Evolutionary conservation across 2,888 invertebrate species (phyloP).

Genomic region (Lasiommata megera): DNA sequence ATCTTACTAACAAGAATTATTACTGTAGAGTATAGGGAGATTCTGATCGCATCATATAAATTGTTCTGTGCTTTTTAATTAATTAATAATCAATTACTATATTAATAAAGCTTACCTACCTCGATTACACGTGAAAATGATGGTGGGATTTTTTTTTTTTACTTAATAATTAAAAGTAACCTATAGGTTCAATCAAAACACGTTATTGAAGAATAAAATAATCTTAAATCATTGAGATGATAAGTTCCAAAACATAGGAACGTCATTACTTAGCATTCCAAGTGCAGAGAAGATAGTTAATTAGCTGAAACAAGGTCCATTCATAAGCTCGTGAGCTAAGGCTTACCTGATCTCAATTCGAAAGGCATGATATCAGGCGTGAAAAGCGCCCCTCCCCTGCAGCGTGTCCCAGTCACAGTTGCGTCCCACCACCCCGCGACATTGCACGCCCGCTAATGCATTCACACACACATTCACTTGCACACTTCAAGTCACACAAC

Average conservation of each 20-base stretch:
- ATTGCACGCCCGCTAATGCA: conserved; percentile 60
- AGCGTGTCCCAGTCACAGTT: conserved; percentile 57
- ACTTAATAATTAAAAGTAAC: background rate
- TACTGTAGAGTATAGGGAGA: too few species aligned
- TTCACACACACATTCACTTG: conserved; percentile 54
- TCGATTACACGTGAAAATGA: too few species aligned
- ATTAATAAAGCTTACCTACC: too few species aligned
- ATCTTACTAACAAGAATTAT: too few species aligned
- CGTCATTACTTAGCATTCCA: background rate
- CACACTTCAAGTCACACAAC: conserved; percentile 40
- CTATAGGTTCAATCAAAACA: background rate
- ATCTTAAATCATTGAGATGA: background rate
- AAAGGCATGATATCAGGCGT: conserved; percentile 72
- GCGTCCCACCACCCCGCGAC: conserved; percentile 57
- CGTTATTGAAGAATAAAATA: background rate
- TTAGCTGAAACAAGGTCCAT: conserved; percentile 18
- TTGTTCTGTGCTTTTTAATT: too few species aligned
- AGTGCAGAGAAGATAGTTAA: background rate
- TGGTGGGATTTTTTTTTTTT: too few species aligned
- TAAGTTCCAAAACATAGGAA: background rate
- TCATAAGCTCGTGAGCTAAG: conserved; percentile 37
- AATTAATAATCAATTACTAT: too few species aligned
- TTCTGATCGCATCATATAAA: too few species aligned
- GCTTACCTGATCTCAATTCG: conserved; percentile 76
- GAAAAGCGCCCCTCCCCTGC: conserved; percentile 64